phyloP scores from a whole-genome alignment of 2,888 invertebrate species.

The Trachelus stipa region DNA sequence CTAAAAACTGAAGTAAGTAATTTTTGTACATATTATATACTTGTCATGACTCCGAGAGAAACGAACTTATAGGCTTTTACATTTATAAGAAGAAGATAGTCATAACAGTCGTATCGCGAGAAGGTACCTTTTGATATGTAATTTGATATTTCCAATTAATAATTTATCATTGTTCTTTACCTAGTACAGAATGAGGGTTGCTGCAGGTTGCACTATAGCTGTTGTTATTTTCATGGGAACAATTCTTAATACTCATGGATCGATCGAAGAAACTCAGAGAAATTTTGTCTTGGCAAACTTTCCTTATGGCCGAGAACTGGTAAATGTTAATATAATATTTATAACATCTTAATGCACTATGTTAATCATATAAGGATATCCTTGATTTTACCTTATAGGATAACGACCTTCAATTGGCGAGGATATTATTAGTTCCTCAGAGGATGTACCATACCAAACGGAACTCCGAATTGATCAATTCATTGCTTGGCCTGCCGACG shows the following conservation, averaged over 20 bases:
- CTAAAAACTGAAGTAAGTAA: neutral
- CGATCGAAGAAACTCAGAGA: slow-evolving; percentile 41
- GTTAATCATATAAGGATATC: no score
- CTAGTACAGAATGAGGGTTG: no score
- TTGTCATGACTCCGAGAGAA: no score
- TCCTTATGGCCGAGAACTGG: slow-evolving; percentile 32
- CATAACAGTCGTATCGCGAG: no score
- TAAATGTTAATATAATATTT: slow-evolving; percentile 12
- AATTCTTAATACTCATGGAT: slow-evolving; percentile 17
- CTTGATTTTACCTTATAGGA: slow-evolving; percentile 43
- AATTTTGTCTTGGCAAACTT: slow-evolving; percentile 31
- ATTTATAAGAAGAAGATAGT: no score
- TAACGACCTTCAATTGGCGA: slow-evolving; percentile 50
- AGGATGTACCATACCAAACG: slow-evolving; percentile 69
- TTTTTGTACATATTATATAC: neutral
- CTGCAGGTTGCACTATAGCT: neutral
- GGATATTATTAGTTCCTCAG: slow-evolving; percentile 47
- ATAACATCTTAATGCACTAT: neutral
- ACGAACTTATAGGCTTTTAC: no score
- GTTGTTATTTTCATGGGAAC: neutral
- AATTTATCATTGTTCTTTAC: no score
- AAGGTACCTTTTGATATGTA: no score
- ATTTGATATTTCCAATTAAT: no score
- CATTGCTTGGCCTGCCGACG: slow-evolving; percentile 81
- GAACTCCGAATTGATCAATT: slow-evolving; percentile 80